Conservation (phyloP, 2,797 vertebrate species). For the Meriones psammophilus region DNA sequence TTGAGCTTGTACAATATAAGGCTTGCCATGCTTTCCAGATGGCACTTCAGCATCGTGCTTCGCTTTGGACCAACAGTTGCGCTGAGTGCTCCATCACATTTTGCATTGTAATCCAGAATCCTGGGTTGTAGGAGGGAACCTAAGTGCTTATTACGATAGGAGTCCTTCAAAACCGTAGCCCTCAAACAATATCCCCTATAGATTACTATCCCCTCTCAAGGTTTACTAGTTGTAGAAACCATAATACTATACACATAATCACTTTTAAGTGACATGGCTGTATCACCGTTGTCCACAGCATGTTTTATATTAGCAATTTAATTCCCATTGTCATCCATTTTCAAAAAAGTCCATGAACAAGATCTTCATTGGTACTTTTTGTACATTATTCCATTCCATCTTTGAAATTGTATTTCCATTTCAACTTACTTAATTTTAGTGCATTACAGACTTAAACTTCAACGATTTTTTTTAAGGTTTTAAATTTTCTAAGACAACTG, state of each 20-base stretch:
- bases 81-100: neutral
- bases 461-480: neutral
- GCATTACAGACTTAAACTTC: neutral
- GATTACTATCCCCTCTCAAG: neutral
- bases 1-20: neutral
- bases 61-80: neutral
- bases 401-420: slow-evolving; percentile 57
- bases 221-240: slow-evolving; percentile 25
- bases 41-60: neutral
- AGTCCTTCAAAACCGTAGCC: neutral
- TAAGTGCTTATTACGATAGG: neutral
- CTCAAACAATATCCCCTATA: neutral
- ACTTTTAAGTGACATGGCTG: slow-evolving; percentile 36
- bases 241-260: neutral
- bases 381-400: neutral
- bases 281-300: neutral
- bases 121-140: neutral
- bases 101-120: neutral
- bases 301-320: neutral
- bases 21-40: neutral
- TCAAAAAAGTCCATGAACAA: slow-evolving; percentile 1
- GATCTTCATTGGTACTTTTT: neutral
- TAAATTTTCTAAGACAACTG: neutral
- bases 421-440: slow-evolving; percentile 43
- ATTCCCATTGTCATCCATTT: neutral